Percentiles rank a stretch among this genome's conserved stretches.
Conservation (phyloP, 2,888 invertebrate genomes). For the Leptodirus hochenwartii region DNA sequence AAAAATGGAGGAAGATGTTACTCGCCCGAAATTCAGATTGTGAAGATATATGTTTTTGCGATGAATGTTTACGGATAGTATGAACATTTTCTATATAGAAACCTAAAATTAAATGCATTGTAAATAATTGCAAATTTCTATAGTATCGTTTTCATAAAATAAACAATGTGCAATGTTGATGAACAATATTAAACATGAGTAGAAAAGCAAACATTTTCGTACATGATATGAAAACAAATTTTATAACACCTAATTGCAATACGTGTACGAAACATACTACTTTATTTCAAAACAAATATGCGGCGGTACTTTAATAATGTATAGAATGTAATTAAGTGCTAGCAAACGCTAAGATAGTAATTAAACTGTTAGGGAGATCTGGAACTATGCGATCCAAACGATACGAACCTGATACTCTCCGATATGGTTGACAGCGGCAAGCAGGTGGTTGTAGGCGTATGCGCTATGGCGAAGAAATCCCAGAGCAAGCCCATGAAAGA, state of each 20-base stretch:
- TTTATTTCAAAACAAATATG: no score
- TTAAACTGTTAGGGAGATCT: slow-evolving; percentile 51
- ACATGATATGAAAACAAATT: no score
- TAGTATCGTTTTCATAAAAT: no score
- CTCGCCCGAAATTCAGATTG: slow-evolving; percentile 27
- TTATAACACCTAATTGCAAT: no score
- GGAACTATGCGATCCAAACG: slow-evolving; percentile 49
- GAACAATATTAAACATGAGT: no score
- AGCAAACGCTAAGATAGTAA: no score
- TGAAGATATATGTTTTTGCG: slow-evolving; percentile 59
- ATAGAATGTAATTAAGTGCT: slow-evolving; percentile 2
- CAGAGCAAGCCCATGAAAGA: slow-evolving; percentile 99
- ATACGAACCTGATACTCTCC: slow-evolving; percentile 25
- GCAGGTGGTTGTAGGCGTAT: slow-evolving; percentile 93
- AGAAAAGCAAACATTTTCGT: no score
- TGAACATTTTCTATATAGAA: no score
- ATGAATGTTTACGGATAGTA: slow-evolving; percentile 40
- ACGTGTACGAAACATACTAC: no score
- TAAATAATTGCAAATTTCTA: no score
- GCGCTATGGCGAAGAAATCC: slow-evolving; percentile 99
- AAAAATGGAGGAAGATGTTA: slow-evolving; percentile 44
- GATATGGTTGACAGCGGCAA: slow-evolving; percentile 47
- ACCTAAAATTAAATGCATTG: no score
- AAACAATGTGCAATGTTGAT: no score
- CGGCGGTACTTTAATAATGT: slow-evolving; percentile 4